Conservation (phyloP, 2,113 vertebrate species). For the Cyanoramphus novaezelandiae region DNA sequence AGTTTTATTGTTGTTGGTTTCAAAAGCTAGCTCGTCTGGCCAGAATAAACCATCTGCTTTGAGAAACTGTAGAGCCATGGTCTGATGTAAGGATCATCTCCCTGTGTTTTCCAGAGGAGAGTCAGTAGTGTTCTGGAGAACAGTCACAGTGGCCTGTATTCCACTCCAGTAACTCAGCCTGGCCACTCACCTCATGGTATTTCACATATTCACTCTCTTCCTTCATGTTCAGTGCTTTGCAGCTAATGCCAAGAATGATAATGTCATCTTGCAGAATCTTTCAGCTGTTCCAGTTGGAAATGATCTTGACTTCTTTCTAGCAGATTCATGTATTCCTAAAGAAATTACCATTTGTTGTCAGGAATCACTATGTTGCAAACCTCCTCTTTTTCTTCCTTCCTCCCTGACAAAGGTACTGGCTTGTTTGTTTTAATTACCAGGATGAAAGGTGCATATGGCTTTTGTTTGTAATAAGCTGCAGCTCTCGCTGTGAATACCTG, state of each 20-base stretch:
- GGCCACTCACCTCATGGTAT: background rate
- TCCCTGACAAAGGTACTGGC: background rate
- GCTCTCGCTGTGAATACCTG: slow-evolving; percentile 19
- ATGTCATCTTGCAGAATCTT: background rate
- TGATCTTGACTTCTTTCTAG: background rate
- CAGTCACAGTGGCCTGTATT: background rate
- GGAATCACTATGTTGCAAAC: background rate
- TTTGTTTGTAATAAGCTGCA: background rate
- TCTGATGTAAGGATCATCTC: background rate
- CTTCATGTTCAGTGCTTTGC: background rate
- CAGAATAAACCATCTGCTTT: background rate
- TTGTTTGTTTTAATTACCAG: slow-evolving; percentile 32
- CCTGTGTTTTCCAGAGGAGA: background rate
- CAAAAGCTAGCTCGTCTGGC: background rate
- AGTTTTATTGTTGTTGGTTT: background rate
- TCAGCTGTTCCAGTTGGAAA: background rate
- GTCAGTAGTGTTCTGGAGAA: background rate
- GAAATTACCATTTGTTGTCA: background rate
- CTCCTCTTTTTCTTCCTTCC: background rate
- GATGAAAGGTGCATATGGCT: background rate
- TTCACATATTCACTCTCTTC: background rate
- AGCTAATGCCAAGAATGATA: background rate
- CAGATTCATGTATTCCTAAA: background rate
- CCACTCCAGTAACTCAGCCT: background rate
- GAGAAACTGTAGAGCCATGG: background rate